These are phyloP conservation scores for Mesorhabditis sp. DNA, from an alignment of 2,888 invertebrate species.

Conservation along the genomic window DNA sequence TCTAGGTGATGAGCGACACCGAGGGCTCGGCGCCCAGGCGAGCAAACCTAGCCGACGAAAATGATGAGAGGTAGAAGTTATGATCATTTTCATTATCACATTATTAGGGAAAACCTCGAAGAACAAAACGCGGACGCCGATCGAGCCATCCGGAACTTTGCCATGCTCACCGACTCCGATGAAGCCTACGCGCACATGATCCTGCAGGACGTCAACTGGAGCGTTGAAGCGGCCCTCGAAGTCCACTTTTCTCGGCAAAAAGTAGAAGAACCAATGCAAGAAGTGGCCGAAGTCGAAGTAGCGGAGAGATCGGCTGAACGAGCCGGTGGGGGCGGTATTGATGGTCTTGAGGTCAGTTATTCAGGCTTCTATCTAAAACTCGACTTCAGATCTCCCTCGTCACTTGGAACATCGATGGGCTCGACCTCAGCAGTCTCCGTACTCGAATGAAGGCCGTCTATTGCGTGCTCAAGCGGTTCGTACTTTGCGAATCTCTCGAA, in stretches of 20 bases:
- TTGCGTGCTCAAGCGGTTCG: slow-evolving; percentile 62
- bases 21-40: no score
- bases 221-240: slow-evolving; percentile 59
- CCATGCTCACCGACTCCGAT: slow-evolving; percentile 64
- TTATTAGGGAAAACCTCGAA: neutral
- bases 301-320: no score
- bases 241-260: neutral
- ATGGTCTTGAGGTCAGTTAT: slow-evolving; percentile 3
- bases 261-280: neutral
- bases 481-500: slow-evolving; percentile 11
- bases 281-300: no score
- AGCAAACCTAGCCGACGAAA: no score
- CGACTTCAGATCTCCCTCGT: slow-evolving; percentile 61
- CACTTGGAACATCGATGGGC: slow-evolving; percentile 68
- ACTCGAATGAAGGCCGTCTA: slow-evolving; percentile 64
- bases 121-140: slow-evolving; percentile 15
- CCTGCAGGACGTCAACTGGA: slow-evolving; percentile 65
- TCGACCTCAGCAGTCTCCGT: slow-evolving; percentile 63
- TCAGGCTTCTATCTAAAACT: slow-evolving; percentile 30
- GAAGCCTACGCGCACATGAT: slow-evolving; percentile 65
- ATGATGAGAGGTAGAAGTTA: no score
- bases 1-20: no score
- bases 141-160: slow-evolving; percentile 58
- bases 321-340: no score
- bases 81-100: no score